Evolutionary conservation across 2,888 invertebrate genomes (phyloP), one percentile per base, ranked within the genome.

Genomic region (Parasteatoda lunata): DNA sequence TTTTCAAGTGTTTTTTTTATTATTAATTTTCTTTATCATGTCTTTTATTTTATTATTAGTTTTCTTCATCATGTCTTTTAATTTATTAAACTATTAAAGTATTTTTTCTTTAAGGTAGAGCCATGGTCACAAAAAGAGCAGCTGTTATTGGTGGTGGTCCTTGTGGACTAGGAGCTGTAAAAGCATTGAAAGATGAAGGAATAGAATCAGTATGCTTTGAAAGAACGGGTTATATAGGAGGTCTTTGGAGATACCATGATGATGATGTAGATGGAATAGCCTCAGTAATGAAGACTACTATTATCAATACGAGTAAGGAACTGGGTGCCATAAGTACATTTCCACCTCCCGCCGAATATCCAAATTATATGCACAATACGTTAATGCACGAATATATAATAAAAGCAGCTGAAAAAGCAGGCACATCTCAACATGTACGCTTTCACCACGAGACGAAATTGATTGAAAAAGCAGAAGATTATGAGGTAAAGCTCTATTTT

Each of bases 361-460:
- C 93, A 6, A 92, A 92, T 84, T 93, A 92, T 90, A 91, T 93
- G 91, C 92, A 92, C 82, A 92, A 93, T 88, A 89, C 89, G 68
- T 90, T 91, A 86, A 91, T 92, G 72, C 86, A 92, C 13, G 89
- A 91, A 81, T 93, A 93, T 89, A 88, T 92, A 66, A 85, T 87
- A 47, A 69, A 69, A 11, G 90, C 90, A 52, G 90, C 89, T 3
- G 85, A 90, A n/a, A 82, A 89, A 5, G 90, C 90, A 77, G 85
- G 89, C 8, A 86, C 90, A 9, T 47, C 70, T n/a, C 73, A 83
- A 8, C 76, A 90, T 65, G 88, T 91, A 8, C 76, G 77, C 48
- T 89, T 71, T 9, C 79, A 90, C 76, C 90, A 89, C 13, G 91
- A 91, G 88, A 88, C 91, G 3, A 72, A 90, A 5, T 80, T 47